phyloP scores from a whole-genome alignment of 2,113 vertebrate genomes.

The Coptodon bakossiorum region DNA sequence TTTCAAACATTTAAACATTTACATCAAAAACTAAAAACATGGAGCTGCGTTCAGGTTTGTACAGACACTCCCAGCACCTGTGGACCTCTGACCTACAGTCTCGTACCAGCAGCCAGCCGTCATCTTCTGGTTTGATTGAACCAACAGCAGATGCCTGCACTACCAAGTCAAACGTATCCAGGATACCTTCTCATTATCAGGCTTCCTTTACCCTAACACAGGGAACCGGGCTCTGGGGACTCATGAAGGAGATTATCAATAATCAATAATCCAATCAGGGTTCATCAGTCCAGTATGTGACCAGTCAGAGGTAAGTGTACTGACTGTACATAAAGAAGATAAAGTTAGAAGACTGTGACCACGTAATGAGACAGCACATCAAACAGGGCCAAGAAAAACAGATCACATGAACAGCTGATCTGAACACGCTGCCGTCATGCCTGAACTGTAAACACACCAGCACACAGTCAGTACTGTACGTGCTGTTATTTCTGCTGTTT shows the following conservation, averaged over 20 bases:
- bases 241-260: not conserved
- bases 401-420: not conserved
- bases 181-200: not conserved
- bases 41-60: not conserved
- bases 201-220: not conserved
- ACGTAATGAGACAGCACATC: not conserved
- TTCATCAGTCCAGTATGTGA: not conserved
- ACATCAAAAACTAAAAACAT: not conserved
- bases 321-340: not conserved
- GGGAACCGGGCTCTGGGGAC: not conserved
- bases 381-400: not conserved
- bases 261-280: not conserved
- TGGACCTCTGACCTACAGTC: not conserved
- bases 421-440: not conserved
- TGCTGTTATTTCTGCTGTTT: not conserved
- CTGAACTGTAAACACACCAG: not conserved
- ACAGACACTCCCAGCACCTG: not conserved
- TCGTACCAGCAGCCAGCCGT: not conserved
- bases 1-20: not conserved
- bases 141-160: not conserved
- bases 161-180: not conserved
- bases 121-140: not conserved
- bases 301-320: not conserved
- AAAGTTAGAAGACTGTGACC: not conserved
- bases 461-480: not conserved